These are phyloP conservation scores for Panagrolaimus sp. DNA, from an alignment of 1,140 invertebrate genomes.

Conservation along the genomic window DNA sequence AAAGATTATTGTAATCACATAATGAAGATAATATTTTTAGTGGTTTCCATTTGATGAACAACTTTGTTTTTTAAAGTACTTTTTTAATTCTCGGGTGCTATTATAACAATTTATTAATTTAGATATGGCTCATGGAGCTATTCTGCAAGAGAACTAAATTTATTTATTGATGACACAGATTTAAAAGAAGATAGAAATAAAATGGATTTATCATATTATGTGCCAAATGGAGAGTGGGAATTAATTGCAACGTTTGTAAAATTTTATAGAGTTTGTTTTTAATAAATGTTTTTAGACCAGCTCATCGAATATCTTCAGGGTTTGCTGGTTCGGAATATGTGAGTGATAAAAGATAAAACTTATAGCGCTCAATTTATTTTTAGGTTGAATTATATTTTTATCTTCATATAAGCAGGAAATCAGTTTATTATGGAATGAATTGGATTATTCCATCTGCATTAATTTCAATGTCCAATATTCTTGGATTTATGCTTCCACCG, in stretches of 20 bases:
- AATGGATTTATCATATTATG: constrained; percentile 64
- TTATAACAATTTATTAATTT: constrained; percentile 4
- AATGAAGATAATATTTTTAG: too few relatives aligned
- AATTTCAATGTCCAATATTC: constrained; percentile 75
- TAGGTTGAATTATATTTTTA: constrained; percentile 51
- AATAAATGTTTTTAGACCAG: background rate
- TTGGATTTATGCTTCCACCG: constrained; percentile 83
- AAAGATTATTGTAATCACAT: too few relatives aligned
- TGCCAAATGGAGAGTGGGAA: constrained; percentile 61
- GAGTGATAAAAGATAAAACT: too few relatives aligned
- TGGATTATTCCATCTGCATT: constrained; percentile 80
- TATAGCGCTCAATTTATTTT: too few relatives aligned
- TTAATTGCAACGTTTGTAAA: constrained; percentile 39
- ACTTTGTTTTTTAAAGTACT: constrained; percentile 50
- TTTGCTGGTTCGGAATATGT: background rate
- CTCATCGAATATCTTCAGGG: constrained; percentile 14
- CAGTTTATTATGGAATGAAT: constrained; percentile 86
- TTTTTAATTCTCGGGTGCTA: too few relatives aligned
- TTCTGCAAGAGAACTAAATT: constrained; percentile 68
- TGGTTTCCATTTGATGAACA: constrained; percentile 62
- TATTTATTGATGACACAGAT: constrained; percentile 45
- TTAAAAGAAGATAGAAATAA: constrained; percentile 26
- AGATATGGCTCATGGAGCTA: constrained; percentile 94
- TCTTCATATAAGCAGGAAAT: constrained; percentile 67
- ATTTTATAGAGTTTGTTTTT: background rate